Base-by-base conservation (phyloP, 2,797 vertebrate genomes). In the Alauda arvensis region DNA sequence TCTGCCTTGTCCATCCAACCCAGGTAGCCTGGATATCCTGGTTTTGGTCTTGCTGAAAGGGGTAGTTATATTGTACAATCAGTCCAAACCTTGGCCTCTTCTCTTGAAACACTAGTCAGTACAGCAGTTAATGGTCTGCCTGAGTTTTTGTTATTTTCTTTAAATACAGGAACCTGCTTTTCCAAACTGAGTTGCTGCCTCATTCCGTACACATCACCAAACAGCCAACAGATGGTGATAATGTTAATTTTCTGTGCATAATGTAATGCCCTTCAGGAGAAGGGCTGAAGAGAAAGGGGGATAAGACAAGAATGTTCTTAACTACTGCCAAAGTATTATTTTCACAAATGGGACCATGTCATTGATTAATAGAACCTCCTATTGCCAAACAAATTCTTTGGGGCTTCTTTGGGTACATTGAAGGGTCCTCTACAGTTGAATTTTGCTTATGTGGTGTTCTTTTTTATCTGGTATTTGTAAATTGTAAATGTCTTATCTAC, bases 181-280 rank as follows among this genome's bases (percentile, higher is more conserved):
- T 46, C 61, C 21, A 67, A 87, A 66, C 34, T 7, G 51, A 66
- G 66, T 72, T 90, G 49, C 60, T 70, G 42, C 69, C 84, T 86
- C 45, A 70, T 86, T 92, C 88, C 1, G 10, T 62, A 90, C 86
- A 89, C 82, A 65, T 55, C 84, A 93, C 77, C 81, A 69, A 92
- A 80, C 77, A 94, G 60, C 77, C 91, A 95, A 92, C 82, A 94
- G 91, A 90, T 90, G 86, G 84, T 94, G 71, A 94, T 87, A 70
- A 95, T 89, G 63, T 69, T 87, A 72, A 88, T 93, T 95, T 93
- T 78, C 86, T 87, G 51, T 3, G 1, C 1, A 1, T 62, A 62
- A 51, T 5, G 18, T 60, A 89, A 67, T 51, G 51, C 87, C 67
- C 88, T 60, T 80, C 75, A 93, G 71, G 79, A 87, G 88, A 93